Evolutionary conservation across 1,140 invertebrate species (phyloP).

Genomic region (Zaprionus taronus): DNA sequence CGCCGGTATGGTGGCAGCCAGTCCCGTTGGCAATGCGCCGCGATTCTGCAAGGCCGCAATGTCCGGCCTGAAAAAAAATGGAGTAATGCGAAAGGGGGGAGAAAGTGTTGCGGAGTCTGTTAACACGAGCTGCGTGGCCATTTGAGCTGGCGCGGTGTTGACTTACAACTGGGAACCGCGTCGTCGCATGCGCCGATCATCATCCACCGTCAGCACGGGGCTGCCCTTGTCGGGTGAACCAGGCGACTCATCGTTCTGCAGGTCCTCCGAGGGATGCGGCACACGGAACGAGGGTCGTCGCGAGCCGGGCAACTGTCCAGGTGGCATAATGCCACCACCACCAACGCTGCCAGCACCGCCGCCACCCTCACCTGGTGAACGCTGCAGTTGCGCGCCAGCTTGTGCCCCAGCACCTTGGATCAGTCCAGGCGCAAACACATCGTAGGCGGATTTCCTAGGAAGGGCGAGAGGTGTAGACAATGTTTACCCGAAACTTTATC

Average conservation of each 20-base stretch:
- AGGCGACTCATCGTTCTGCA: constrained; percentile 86
- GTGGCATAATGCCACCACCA: constrained; percentile 70
- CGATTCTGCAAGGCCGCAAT: constrained; percentile 89
- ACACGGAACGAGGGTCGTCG: constrained; percentile 90
- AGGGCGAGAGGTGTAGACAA: neutral
- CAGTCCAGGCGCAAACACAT: constrained; percentile 87
- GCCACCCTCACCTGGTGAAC: constrained; percentile 69
- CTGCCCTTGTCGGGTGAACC: constrained; percentile 82
- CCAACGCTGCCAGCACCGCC: constrained; percentile 28
- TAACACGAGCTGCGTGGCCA: neutral
- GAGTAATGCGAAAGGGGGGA: constrained; percentile 18
- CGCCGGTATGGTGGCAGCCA: constrained; percentile 85
- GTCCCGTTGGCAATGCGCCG: constrained; percentile 84
- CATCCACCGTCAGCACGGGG: constrained; percentile 87
- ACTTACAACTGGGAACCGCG: constrained; percentile 92
- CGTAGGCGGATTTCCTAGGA: constrained; percentile 90
- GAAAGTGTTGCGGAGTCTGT: neutral
- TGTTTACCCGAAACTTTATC: neutral
- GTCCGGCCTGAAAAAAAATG: constrained; percentile 87
- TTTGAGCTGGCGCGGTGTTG: neutral
- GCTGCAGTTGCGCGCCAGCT: constrained; percentile 64
- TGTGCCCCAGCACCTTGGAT: constrained; percentile 59
- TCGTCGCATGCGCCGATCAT: constrained; percentile 89
- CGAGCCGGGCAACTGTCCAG: constrained; percentile 79
- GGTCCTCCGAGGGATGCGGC: constrained; percentile 85